Percentiles rank a stretch among this genome's conserved stretches.
Conservation (phyloP, 2,888 invertebrate species). For the Rhingia rostrata region DNA sequence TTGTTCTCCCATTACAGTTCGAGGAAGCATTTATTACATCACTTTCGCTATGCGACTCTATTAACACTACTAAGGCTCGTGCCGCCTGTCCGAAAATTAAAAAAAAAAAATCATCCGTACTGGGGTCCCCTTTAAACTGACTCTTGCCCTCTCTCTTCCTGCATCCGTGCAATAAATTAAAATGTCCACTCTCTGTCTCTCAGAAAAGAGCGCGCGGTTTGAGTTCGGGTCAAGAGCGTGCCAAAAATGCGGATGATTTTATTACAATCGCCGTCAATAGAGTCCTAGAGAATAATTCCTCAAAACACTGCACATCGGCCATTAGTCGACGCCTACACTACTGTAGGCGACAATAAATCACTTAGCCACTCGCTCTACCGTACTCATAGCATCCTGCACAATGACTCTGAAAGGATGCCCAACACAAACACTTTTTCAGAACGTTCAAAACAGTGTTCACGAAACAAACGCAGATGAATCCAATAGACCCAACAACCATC, state of each 20-base stretch:
- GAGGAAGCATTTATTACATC: constrained; percentile 57
- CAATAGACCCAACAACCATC: constrained; percentile 36
- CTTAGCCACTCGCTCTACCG: constrained; percentile 52
- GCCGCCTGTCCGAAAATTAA: constrained; percentile 46
- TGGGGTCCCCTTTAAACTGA: constrained; percentile 43
- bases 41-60: constrained; percentile 67
- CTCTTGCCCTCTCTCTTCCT: constrained; percentile 39
- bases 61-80: constrained; percentile 67
- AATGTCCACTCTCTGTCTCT: constrained; percentile 43
- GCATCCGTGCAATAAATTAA: constrained; percentile 63
- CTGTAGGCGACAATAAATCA: constrained; percentile 69
- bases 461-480: constrained; percentile 70
- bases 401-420: constrained; percentile 59
- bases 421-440: constrained; percentile 65
- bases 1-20: constrained; percentile 43
- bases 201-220: constrained; percentile 48
- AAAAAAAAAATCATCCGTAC: constrained; percentile 4
- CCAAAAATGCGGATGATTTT: constrained; percentile 71
- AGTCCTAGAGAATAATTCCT: constrained; percentile 17
- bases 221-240: constrained; percentile 72
- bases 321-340: constrained; percentile 75
- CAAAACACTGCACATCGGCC: constrained; percentile 61
- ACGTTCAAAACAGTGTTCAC: constrained; percentile 61
- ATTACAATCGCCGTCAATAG: constrained; percentile 49
- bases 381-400: constrained; percentile 40